Conservation (phyloP, 2,888 invertebrate species). For the Macrosoma leucophasiata region DNA sequence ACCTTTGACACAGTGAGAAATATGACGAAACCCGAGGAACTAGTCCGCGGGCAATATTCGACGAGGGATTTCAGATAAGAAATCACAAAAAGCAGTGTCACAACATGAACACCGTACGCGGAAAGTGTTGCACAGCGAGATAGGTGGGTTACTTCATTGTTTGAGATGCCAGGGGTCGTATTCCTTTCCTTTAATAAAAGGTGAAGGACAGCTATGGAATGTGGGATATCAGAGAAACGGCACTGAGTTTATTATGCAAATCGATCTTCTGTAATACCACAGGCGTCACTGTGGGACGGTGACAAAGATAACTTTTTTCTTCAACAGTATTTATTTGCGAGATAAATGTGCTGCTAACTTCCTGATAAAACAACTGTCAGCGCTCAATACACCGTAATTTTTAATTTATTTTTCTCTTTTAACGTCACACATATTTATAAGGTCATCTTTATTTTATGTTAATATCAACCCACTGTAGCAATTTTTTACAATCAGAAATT, state of each 20-base stretch:
- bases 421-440: too few species aligned
- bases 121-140: conserved; percentile 54
- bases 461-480: too few species aligned
- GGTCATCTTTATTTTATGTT: too few species aligned
- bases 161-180: conserved; percentile 45
- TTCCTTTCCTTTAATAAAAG: conserved; percentile 57
- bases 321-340: conserved; percentile 23
- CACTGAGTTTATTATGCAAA: conserved; percentile 44
- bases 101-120: conserved; percentile 46
- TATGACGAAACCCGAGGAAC: conserved; percentile 50
- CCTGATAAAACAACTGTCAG: too few species aligned
- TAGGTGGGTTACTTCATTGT: conserved; percentile 47
- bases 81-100: conserved; percentile 59
- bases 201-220: conserved; percentile 59
- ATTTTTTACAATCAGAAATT: too few species aligned
- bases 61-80: conserved; percentile 56
- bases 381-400: too few species aligned
- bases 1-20: conserved; percentile 47
- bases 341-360: conserved; percentile 1
- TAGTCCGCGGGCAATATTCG: conserved; percentile 58
- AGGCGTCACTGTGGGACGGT: conserved; percentile 18
- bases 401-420: too few species aligned
- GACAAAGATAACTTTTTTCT: conserved; percentile 23
- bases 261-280: conserved; percentile 33
- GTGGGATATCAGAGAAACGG: conserved; percentile 42